phyloP scores from a whole-genome alignment of 2,888 invertebrate genomes.

The Myathropa florea region DNA sequence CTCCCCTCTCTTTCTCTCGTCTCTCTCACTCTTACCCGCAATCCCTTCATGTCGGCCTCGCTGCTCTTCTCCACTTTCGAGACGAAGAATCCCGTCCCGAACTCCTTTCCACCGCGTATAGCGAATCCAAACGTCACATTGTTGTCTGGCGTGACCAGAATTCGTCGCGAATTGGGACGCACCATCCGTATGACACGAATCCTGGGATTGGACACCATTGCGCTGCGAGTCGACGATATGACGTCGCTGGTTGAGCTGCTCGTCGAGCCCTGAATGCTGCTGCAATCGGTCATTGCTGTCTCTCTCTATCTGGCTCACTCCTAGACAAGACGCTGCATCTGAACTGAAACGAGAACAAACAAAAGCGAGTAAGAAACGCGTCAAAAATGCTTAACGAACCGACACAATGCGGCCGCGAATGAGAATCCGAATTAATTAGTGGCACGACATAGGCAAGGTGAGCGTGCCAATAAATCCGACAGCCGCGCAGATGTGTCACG shows the following conservation, averaged over 20 bases:
- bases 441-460: conserved; percentile 36
- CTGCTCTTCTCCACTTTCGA: conserved; percentile 93
- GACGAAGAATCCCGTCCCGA: conserved; percentile 95
- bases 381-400: neutral
- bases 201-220: conserved; percentile 80
- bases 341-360: conserved; percentile 36
- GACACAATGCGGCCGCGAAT: conserved; percentile 20
- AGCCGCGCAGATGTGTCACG: conserved; percentile 59
- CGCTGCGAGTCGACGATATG: conserved; percentile 78
- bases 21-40: conserved; percentile 86
- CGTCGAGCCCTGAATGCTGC: conserved; percentile 80
- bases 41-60: conserved; percentile 92
- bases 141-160: conserved; percentile 82
- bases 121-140: conserved; percentile 90
- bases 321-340: conserved; percentile 44
- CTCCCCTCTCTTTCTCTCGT: no score
- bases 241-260: conserved; percentile 80
- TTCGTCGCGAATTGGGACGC: conserved; percentile 81
- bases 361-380: neutral
- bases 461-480: conserved; percentile 51
- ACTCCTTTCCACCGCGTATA: conserved; percentile 92
- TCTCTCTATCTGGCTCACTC: neutral
- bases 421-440: conserved; percentile 64
- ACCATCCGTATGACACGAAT: conserved; percentile 84
- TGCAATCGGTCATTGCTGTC: conserved; percentile 76